Percentiles rank a stretch among this genome's conserved stretches.
These are phyloP conservation scores for Vimba vimba DNA, from an alignment of 2,113 vertebrate species.

Conservation along the genomic window DNA sequence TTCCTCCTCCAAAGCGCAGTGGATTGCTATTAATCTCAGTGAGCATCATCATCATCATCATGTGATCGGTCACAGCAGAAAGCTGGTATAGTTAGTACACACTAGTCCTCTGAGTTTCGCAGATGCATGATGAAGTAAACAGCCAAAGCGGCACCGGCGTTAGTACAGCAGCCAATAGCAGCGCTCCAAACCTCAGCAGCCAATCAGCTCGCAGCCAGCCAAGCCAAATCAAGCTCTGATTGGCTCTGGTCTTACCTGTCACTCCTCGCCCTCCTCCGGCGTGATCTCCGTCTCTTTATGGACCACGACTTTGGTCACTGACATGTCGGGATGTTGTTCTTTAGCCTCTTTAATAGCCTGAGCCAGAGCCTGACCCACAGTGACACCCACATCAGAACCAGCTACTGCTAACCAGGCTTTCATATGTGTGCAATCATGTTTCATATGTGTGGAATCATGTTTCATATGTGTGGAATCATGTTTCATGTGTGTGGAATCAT, in stretches of 20 bases:
- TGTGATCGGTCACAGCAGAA: background rate
- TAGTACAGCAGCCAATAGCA: slow-evolving; percentile 47
- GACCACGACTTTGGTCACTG: slow-evolving; percentile 95
- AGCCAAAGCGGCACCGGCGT: slow-evolving; percentile 38
- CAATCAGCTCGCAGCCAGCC: slow-evolving; percentile 41
- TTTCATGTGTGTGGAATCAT: too few relatives aligned
- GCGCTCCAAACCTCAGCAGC: slow-evolving; percentile 13
- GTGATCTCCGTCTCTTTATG: slow-evolving; percentile 98
- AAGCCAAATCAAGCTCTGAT: slow-evolving; percentile 31
- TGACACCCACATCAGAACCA: slow-evolving; percentile 79
- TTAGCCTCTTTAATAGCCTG: slow-evolving; percentile 94
- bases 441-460: too few relatives aligned
- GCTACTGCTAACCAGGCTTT: too few relatives aligned
- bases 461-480: too few relatives aligned
- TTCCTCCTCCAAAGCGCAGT: too few relatives aligned
- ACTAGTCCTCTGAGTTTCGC: background rate
- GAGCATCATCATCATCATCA: background rate
- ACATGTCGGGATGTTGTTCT: slow-evolving; percentile 97
- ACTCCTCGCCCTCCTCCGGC: slow-evolving; percentile 90
- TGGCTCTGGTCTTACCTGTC: slow-evolving; percentile 83
- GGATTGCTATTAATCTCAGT: background rate
- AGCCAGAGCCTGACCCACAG: slow-evolving; percentile 90
- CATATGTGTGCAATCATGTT: too few relatives aligned
- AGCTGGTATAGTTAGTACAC: background rate
- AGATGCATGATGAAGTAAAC: slow-evolving; percentile 1